These are phyloP conservation scores for Myotis pilosus DNA, from an alignment of 2,797 vertebrate species.

Conservation along the genomic window DNA sequence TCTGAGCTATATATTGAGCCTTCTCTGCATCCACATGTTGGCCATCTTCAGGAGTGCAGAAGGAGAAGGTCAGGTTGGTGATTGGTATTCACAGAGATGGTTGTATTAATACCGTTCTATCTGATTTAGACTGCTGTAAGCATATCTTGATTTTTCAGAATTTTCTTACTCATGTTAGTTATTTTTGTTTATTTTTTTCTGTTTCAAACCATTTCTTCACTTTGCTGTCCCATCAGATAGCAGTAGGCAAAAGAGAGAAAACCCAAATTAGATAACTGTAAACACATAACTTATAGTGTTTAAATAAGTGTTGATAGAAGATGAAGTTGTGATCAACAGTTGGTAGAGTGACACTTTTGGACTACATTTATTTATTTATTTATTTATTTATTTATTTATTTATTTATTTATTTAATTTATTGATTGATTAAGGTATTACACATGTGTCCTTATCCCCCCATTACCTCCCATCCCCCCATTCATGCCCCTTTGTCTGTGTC, in stretches of 20 bases:
- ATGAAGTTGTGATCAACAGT: slow-evolving; percentile 37
- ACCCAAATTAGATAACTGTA: background rate
- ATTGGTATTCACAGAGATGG: background rate
- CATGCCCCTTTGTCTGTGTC: too few species aligned
- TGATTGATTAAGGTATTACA: too few species aligned
- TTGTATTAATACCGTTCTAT: background rate
- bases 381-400: too few species aligned
- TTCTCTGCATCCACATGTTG: background rate
- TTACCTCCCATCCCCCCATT: too few species aligned
- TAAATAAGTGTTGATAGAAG: slow-evolving; percentile 1
- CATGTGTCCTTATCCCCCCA: too few species aligned
- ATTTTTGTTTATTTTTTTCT: background rate
- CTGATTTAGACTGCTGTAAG: background rate
- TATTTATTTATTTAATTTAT: too few species aligned
- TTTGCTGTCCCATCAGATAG: slow-evolving; percentile 32
- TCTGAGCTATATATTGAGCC: background rate
- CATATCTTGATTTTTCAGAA: slow-evolving; percentile 6
- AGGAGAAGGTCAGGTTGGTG: background rate
- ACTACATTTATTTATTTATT: background rate
- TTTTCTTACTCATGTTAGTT: slow-evolving; percentile 12
- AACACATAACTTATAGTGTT: background rate
- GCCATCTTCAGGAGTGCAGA: background rate
- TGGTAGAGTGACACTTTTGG: background rate
- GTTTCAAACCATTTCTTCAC: slow-evolving; percentile 33
- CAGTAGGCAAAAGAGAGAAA: slow-evolving; percentile 12